Evolutionary conservation across 1,140 invertebrate species (phyloP).

Genomic region (Drosophila saltans): DNA sequence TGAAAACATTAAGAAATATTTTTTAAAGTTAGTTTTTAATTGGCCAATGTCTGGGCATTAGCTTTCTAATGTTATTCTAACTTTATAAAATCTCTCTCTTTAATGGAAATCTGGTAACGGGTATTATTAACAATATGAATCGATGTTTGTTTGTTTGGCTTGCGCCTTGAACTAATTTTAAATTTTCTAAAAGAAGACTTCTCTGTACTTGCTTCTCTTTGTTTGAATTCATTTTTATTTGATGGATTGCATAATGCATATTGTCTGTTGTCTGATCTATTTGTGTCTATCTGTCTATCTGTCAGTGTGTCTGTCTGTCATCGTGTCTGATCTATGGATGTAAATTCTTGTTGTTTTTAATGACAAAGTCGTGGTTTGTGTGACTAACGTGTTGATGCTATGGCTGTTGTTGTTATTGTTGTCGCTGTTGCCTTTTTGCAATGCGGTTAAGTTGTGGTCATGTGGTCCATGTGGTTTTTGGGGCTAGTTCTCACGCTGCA

Average conservation of each 20-base stretch:
- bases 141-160: slow-evolving; percentile 13
- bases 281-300: background rate
- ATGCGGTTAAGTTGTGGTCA: slow-evolving; percentile 17
- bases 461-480: slow-evolving; percentile 16
- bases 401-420: background rate
- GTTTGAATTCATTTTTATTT: background rate
- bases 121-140: too few species aligned
- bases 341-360: slow-evolving; percentile 4
- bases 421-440: slow-evolving; percentile 12
- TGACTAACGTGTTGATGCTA: background rate
- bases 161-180: slow-evolving; percentile 7
- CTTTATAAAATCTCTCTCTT: too few species aligned
- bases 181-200: background rate
- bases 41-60: too few species aligned
- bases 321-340: slow-evolving; percentile 4
- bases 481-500: slow-evolving; percentile 59
- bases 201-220: background rate
- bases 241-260: background rate
- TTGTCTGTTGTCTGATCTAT: slow-evolving; percentile 4
- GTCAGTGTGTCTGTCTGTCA: background rate
- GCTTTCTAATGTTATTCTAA: too few species aligned
- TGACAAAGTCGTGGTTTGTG: slow-evolving; percentile 16
- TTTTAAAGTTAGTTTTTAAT: too few species aligned
- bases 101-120: too few species aligned
- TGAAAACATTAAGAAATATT: too few species aligned